phyloP scores from a whole-genome alignment of 1,140 invertebrate genomes.

The Drosophila orosa region DNA sequence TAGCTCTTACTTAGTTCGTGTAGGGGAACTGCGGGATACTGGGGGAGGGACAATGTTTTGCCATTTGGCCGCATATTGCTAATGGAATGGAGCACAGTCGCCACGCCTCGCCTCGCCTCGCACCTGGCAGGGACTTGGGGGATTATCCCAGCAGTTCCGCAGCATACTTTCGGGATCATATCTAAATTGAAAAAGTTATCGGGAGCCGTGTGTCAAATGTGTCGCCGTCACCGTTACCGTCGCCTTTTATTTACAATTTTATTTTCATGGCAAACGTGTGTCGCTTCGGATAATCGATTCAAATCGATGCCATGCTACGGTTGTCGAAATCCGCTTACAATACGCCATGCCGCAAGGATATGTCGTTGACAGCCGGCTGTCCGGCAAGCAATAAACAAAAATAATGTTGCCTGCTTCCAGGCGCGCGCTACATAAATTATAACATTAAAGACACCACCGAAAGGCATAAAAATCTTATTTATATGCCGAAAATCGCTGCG shows the following conservation, averaged over 20 bases:
- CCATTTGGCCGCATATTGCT: constrained; percentile 50
- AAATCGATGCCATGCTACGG: constrained; percentile 28
- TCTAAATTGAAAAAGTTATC: constrained; percentile 58
- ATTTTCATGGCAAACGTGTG: constrained; percentile 53
- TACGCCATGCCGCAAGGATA: background rate
- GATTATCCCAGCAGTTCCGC: constrained; percentile 32
- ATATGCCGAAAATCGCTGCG: constrained; percentile 69
- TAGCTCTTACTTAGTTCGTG: constrained; percentile 32
- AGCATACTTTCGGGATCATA: constrained; percentile 51
- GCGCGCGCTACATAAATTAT: constrained; percentile 70
- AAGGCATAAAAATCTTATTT: constrained; percentile 65
- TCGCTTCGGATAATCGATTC: constrained; percentile 37
- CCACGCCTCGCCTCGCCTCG: background rate
- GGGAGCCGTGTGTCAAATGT: constrained; percentile 50
- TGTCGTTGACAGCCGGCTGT: constrained; percentile 63
- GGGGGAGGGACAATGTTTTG: constrained; percentile 41
- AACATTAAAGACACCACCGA: constrained; percentile 64
- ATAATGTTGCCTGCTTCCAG: constrained; percentile 58
- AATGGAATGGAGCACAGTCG: constrained; percentile 33
- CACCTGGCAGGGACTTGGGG: constrained; percentile 31
- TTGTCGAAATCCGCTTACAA: constrained; percentile 19
- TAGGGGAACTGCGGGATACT: constrained; percentile 15
- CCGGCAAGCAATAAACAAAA: constrained; percentile 63
- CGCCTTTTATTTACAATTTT: constrained; percentile 52
- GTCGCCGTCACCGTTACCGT: constrained; percentile 17